phyloP scores from a whole-genome alignment of 92 coral and sea anemone species.

The Parazoanthus atlanticus region DNA sequence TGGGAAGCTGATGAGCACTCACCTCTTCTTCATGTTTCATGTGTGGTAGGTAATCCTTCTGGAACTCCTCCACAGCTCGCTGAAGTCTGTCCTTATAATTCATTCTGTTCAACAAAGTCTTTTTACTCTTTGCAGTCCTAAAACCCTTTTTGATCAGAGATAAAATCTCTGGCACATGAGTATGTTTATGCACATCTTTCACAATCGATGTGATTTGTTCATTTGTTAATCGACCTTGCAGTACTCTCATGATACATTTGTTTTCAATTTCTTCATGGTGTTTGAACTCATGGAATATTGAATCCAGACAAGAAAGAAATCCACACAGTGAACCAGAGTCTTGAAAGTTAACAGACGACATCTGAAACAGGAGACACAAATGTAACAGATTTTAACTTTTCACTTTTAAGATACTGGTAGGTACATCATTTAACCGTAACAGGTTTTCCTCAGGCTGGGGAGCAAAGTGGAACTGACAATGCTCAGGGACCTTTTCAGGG shows the following conservation, averaged over 20 bases:
- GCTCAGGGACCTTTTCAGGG: too few relatives aligned
- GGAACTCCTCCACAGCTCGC: constrained; percentile 86
- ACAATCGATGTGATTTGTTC: constrained; percentile 78
- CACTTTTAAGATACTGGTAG: too few relatives aligned
- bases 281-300: constrained; percentile 91
- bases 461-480: too few relatives aligned
- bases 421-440: too few relatives aligned
- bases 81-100: constrained; percentile 77
- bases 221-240: constrained; percentile 84
- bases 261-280: constrained; percentile 98
- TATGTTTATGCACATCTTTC: constrained; percentile 85
- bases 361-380: constrained; percentile 52
- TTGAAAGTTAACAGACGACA: constrained; percentile 85
- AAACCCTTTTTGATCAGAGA: constrained; percentile 79
- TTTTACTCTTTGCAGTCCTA: constrained; percentile 69
- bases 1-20: neutral
- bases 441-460: too few relatives aligned
- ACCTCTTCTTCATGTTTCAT: constrained; percentile 99
- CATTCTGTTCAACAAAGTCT: constrained; percentile 69
- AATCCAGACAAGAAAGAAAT: constrained; percentile 72
- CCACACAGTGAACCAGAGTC: constrained; percentile 79
- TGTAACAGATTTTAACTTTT: neutral
- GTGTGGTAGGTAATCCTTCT: constrained; percentile 91
- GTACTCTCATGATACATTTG: constrained; percentile 79
- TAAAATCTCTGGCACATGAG: constrained; percentile 85